Evolutionary conservation across 2,888 invertebrate genomes (phyloP).

Genomic region (Gari tellinella): DNA sequence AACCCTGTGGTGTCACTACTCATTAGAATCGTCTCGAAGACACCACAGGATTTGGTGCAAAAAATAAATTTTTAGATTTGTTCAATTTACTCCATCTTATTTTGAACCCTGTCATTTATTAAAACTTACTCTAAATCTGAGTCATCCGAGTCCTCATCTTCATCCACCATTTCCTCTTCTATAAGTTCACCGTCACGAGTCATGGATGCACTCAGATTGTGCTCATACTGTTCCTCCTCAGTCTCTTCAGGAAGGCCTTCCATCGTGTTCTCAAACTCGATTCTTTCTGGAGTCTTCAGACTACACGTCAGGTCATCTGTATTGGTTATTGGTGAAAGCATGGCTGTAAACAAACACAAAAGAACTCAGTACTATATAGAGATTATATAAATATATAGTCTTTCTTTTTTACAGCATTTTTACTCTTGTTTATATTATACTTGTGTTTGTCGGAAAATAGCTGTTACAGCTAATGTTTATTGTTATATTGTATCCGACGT

Average conservation of each 20-base stretch:
- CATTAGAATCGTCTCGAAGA: too few species aligned
- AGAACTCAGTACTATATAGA: conserved; percentile 26
- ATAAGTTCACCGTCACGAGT: conserved; percentile 82
- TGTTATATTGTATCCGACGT: too few species aligned
- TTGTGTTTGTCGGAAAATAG: too few species aligned
- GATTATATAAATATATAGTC: not conserved
- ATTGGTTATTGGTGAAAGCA: conserved; percentile 63
- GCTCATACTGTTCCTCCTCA: conserved; percentile 97
- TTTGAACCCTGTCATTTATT: too few species aligned
- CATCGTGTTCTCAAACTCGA: conserved; percentile 90
- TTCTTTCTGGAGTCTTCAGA: conserved; percentile 89
- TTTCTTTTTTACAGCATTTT: too few species aligned
- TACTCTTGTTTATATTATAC: too few species aligned
- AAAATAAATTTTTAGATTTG: too few species aligned
- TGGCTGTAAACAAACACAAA: conserved; percentile 33
- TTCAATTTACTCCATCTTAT: too few species aligned
- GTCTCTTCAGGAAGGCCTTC: conserved; percentile 79
- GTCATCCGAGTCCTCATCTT: conserved; percentile 68
- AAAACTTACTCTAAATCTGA: conserved; percentile 72
- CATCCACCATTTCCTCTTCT: conserved; percentile 55
- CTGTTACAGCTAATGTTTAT: too few species aligned
- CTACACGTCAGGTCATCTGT: conserved; percentile 59
- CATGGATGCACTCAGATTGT: conserved; percentile 93
- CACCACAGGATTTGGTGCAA: too few species aligned
- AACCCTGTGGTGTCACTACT: too few species aligned